Evolutionary conservation across 1,140 invertebrate species (phyloP), one percentile per base, ranked within the genome.

Genomic region (Bombus confusus): DNA sequence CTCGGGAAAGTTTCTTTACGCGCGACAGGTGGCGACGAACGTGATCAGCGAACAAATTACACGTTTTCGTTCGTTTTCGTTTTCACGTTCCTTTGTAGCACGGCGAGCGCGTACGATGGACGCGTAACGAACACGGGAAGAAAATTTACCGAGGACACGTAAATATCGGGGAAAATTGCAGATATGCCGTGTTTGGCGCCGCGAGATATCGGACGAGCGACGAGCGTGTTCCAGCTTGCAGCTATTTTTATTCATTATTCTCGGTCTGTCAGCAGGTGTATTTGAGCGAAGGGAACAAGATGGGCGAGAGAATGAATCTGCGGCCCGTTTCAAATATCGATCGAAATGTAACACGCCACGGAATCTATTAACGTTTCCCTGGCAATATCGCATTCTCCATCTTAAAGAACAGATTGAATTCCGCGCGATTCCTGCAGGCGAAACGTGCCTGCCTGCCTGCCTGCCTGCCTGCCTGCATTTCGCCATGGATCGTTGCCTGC

Each of bases 381-480:
- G 6, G n/a, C 66, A 18, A 52, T 84, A 80, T 72, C 57, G 37
- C 76, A 73, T 57, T n/a, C 77, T 87, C 28, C 57, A 85, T 87
- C 74, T 41, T 74, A 57, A n/a, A 74, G 39, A 1, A 8, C 39
- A 43, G 64, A 82, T 88, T 77, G 74, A 82, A 80, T 86, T 77
- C 72, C 31, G 18, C 69, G 34, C 62, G 43, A 15, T 77, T 73
- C 47, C 62, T 86, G 31, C 41, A 34, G 68, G 25, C 43, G 41
- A 62, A 34, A 9, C 80, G 43, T 34, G 31, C 12, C 59, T 39
- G 25, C 31, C 59, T 39, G 25, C 31, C 59, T 39, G 25, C 31
- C 59, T 39, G 25, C 31, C 59, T 39, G 25, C 31, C n/a, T n/a
- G n/a, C n/a, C 59, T 39, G 25, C 31, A 2, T 52, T 73, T 57